Evolutionary conservation across 2,888 invertebrate species (phyloP).

Genomic region (Amphiduros pacificus): DNA sequence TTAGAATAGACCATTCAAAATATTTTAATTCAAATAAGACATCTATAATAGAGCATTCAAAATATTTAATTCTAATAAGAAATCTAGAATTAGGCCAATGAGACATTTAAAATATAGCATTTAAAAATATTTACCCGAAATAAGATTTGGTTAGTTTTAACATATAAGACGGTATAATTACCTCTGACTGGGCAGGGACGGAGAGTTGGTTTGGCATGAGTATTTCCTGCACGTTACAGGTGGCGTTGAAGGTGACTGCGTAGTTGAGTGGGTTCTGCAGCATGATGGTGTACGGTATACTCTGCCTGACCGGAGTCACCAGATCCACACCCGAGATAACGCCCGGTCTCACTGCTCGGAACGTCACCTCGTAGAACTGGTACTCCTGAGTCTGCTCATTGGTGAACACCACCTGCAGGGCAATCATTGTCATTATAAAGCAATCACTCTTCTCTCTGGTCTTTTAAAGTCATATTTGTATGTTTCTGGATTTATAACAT

Average conservation of each 20-base stretch:
- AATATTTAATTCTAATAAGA: no score
- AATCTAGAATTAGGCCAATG: no score
- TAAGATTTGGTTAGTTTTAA: no score
- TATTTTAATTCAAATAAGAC: no score
- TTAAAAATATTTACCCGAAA: no score
- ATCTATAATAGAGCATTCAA: no score
- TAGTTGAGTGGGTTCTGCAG: slow-evolving; percentile 55
- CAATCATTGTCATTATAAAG: background rate
- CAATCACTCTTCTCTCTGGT: no score
- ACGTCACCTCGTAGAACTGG: slow-evolving; percentile 56
- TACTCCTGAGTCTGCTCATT: slow-evolving; percentile 58
- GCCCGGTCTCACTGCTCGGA: slow-evolving; percentile 51
- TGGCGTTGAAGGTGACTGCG: slow-evolving; percentile 49
- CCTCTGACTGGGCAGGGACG: slow-evolving; percentile 54
- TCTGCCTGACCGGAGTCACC: slow-evolving; percentile 55
- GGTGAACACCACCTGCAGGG: slow-evolving; percentile 52
- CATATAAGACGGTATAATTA: slow-evolving; percentile 23
- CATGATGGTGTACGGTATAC: slow-evolving; percentile 49
- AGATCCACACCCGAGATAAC: slow-evolving; percentile 51
- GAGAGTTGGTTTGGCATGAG: slow-evolving; percentile 52
- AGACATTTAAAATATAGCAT: no score
- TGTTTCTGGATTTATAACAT: no score
- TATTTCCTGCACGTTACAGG: slow-evolving; percentile 51
- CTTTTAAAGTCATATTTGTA: no score
- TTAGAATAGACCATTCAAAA: no score